Base-by-base conservation (phyloP, 2,113 vertebrate species). In the Entomyzon cyanotis region DNA sequence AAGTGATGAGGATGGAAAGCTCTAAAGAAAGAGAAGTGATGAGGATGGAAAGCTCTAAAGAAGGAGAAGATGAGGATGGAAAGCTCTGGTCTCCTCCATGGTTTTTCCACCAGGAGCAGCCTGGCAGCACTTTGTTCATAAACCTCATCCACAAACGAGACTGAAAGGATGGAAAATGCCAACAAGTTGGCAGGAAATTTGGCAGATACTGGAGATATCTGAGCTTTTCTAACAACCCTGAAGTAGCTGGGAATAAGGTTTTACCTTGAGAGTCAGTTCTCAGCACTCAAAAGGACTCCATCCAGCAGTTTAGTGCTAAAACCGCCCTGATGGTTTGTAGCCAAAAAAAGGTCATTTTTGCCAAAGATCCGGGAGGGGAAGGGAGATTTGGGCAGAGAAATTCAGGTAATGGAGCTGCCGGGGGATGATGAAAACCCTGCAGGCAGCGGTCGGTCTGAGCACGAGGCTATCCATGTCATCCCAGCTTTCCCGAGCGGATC, bases 321-420 rank as follows among this genome's bases (percentile, higher is more conserved):
- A 19, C 47, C 16, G 30, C 52, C 30, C 65, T 0, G 64, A 68
- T 12, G 62, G 39, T 6, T 68, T 5, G 24, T 0, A 33, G 78
- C 46, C 63, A 41, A 30, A 62, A 58, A 58, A 62, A 67, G n/a
- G 31, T 44, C 5, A 10, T 17, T 44, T 33, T 15, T 31, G 9
- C n/a, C 10, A 35, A 22, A 67, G 60, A 42, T 44, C 35, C 0
- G 0, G 37, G 53, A 23, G 42, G 42, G 56, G 41, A 69, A 79
- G 82, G 37, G 81, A 21, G 55, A 27, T 82, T 82, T 25, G 80
- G 89, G 62, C 64, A 68, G 89, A 21, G 53, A 76, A 91, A 94
- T 87, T 71, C n/a, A 83, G 78, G 80, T 47, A 12, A 33, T 5
- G 53, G 67, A 78, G 86, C 81, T 89, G 88, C 18, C 13, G 55